Evolutionary conservation across 2,797 vertebrate genomes (phyloP), one percentile per base, ranked within the genome.

Genomic region (Galaxias olidus): DNA sequence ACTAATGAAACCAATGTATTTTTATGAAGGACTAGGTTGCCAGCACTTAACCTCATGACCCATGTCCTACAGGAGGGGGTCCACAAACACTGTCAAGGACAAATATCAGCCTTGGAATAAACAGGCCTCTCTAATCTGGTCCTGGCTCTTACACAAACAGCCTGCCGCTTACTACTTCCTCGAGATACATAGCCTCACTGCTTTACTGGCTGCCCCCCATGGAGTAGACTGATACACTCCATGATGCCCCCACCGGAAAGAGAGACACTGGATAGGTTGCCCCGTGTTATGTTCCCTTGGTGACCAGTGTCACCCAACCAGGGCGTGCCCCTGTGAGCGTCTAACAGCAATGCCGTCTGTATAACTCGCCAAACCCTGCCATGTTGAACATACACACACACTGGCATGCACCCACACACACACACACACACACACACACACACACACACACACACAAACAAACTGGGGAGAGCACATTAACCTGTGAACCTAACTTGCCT

Each of bases 251-350:
- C 67, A 74, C 69, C 73, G 66, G 86, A 83, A 80, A 86, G 73
- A 77, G 72, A 68, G 84, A 85, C 74, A 91, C 82, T 78, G 71
- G 87, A 92, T 88, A 86, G 75, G 73, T 73, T 72, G 65, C 4
- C 30, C 78, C 53, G 19, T 87, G 83, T 88, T 86, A 66, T 84
- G 87, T 90, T 85, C 61, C 87, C 82, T 84, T 89, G 72, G 87
- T 48, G 77, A 90, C 84, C 67, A 55, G 50, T 76, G 87, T 87
- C 91, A 92, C 81, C 85, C 84, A 83, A 90, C 68, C 74, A 9
- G 76, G 89, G 87, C 14, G 80, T 86, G 81, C 84, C 80, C 59
- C 49, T 30, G 30, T 30, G 65, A 30, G 58, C 66, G 58, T 75
- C 72, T 69, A 69, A 59, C 65, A 68, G 75, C 59, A 20, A 63